These are phyloP conservation scores for Spongilla lacustris DNA, from an alignment of 37 sponge, comb jelly and placozoan genomes.

Conservation along the genomic window DNA sequence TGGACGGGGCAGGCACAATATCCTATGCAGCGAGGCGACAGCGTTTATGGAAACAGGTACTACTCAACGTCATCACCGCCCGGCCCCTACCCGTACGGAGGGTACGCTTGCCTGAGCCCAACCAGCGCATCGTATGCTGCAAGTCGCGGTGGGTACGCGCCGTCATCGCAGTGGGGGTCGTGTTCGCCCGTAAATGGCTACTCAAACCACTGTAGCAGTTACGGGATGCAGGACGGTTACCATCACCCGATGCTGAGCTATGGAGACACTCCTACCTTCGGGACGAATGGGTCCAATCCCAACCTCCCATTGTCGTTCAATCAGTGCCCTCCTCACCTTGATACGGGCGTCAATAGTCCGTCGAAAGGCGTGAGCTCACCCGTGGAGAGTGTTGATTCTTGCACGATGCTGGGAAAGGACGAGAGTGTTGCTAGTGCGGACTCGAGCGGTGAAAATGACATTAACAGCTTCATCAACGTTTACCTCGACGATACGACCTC, in stretches of 20 bases:
- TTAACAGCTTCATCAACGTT: slow-evolving; percentile 67
- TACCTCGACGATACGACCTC: slow-evolving; percentile 47
- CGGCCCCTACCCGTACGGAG: slow-evolving; percentile 30
- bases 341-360: not conserved
- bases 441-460: slow-evolving; percentile 46
- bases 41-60: not conserved
- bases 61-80: slow-evolving; percentile 4
- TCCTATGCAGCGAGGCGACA: not conserved
- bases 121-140: not conserved
- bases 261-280: not conserved
- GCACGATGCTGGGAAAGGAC: slow-evolving; percentile 49
- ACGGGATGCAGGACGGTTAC: not conserved
- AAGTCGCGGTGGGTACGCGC: not conserved
- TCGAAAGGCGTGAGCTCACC: slow-evolving; percentile 38
- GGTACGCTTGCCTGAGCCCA: slow-evolving; percentile 17
- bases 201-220: not conserved
- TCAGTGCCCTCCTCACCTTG: not conserved
- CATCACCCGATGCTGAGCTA: not conserved
- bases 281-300: not conserved
- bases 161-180: slow-evolving; percentile 8
- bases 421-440: slow-evolving; percentile 51
- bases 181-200: slow-evolving; percentile 8
- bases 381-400: slow-evolving; percentile 61
- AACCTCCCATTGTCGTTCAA: not conserved
- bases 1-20: slow-evolving; percentile 34